A percentile compares a stretch with the other conserved stretches of the same genome.
Conservation (phyloP, 2,797 vertebrate genomes). For the Malacoraja senta region DNA sequence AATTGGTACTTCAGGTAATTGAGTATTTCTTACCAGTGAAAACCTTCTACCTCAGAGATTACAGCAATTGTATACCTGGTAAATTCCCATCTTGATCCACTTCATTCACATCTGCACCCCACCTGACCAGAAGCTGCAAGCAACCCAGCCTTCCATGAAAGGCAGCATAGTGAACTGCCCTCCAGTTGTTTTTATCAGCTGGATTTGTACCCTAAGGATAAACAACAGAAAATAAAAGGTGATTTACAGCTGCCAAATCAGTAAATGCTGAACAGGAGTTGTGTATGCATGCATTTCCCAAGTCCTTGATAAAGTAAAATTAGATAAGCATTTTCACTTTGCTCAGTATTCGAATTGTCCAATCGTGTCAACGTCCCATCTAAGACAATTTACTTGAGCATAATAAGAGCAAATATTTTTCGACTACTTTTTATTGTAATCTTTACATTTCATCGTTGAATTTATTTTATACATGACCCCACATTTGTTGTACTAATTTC, state of each 20-base stretch:
- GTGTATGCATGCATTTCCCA: not conserved
- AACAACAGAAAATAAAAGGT: not conserved
- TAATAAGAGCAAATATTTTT: not conserved
- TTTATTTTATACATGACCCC: too few species aligned
- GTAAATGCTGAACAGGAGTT: not conserved
- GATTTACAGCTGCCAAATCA: not conserved
- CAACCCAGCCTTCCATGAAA: conserved; percentile 69
- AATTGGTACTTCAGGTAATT: not conserved
- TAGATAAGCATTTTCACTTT: not conserved
- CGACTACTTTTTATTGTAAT: not conserved
- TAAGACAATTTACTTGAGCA: not conserved
- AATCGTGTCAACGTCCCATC: not conserved
- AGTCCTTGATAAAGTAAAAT: not conserved
- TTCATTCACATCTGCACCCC: conserved; percentile 59
- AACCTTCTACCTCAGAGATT: not conserved
- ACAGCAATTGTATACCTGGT: conserved; percentile 55
- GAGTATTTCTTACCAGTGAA: not conserved
- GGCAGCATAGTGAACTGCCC: conserved; percentile 63
- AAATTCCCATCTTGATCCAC: conserved; percentile 64
- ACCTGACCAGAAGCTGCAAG: conserved; percentile 63
- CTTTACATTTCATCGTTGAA: too few species aligned
- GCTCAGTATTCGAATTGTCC: not conserved
- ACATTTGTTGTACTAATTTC: too few species aligned
- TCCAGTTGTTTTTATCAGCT: conserved; percentile 62
- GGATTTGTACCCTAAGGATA: conserved; percentile 54